These are phyloP conservation scores for Acronicta aceris DNA, from an alignment of 2,888 invertebrate genomes.

Conservation along the genomic window DNA sequence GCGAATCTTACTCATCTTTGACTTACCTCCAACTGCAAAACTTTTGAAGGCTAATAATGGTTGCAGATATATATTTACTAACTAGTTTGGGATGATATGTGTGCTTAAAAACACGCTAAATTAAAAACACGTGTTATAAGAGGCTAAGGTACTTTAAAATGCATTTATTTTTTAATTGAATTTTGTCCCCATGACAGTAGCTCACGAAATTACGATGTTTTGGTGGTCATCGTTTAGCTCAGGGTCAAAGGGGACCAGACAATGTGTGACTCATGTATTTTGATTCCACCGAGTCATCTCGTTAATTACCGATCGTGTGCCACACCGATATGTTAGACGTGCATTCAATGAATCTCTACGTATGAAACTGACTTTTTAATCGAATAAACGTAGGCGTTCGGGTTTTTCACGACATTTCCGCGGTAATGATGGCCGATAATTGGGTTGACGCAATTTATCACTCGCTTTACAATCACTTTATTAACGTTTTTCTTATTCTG, in stretches of 20 bases:
- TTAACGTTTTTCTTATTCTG: neutral
- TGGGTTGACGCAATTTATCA: conserved; percentile 4
- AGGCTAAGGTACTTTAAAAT: too few species aligned
- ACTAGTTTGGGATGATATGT: neutral
- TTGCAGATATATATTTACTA: conserved; percentile 3
- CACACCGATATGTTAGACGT: conserved; percentile 53
- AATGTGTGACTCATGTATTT: conserved; percentile 73
- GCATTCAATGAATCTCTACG: conserved; percentile 57
- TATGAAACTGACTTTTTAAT: conserved; percentile 52
- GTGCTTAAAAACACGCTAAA: neutral
- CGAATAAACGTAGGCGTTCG: conserved; percentile 28
- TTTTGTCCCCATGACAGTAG: conserved; percentile 34
- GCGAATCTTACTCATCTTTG: conserved; percentile 69
- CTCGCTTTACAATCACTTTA: neutral
- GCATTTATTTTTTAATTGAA: conserved; percentile 34
- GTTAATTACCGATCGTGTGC: conserved; percentile 73
- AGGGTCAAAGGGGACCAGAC: conserved; percentile 65
- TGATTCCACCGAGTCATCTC: conserved; percentile 70
- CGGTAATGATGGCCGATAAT: conserved; percentile 13
- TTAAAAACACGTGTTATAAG: too few species aligned
- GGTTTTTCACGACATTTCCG: conserved; percentile 20
- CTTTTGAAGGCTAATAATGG: conserved; percentile 46
- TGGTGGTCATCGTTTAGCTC: conserved; percentile 61
- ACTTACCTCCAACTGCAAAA: conserved; percentile 58
- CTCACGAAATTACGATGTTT: conserved; percentile 26